Evolutionary conservation across 2,113 vertebrate species (phyloP), one percentile per base, ranked within the genome.

Genomic region (Dryoscopus gambensis): DNA sequence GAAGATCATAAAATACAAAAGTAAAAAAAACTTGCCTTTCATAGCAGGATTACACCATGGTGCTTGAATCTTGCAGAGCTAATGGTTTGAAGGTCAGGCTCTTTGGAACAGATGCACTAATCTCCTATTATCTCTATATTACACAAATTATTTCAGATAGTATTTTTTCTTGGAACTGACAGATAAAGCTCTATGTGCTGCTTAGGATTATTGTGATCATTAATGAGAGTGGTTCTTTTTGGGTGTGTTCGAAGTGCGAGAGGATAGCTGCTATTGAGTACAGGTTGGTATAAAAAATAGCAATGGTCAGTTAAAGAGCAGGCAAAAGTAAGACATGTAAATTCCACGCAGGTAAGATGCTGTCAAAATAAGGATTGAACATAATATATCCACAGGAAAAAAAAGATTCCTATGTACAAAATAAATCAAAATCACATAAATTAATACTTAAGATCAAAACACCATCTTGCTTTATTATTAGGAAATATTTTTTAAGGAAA

Each of bases 81-180:
- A 91, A 67, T 31, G 95, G 67, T 95, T 28, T 96, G 93, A 95
- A 97, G 95, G 96, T 96, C 96, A 84, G 75, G 50, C 59, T 92
- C 47, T 87, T 79, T 77, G 39, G 59, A 94, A 91, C 92, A 96
- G 82, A 96, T 92, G 95, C 59, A 46, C 85, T 96, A 91, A 97
- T 96, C 96, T 95, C 84, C 63, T 87, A 95, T 88, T 80, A 96
- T 96, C 93, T 95, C 70, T 60, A 64, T 84, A 92, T 91, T 70
- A 91, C 40, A 88, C 79, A 76, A 88, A 94, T 92, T 55, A 91
- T 93, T 95, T 69, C 92, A 74, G 82, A 95, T 21, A 80, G 63
- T 31, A n/a, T 77, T 96, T 96, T 93, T 91, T 86, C 90, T 90
- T 83, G 87, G 64, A 91, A 74, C 60, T 21, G 28, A 35, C 75